Evolutionary conservation across 2,888 invertebrate species (phyloP), one percentile per base, ranked within the genome.

Genomic region (Acanthosepion pharaonis): DNA sequence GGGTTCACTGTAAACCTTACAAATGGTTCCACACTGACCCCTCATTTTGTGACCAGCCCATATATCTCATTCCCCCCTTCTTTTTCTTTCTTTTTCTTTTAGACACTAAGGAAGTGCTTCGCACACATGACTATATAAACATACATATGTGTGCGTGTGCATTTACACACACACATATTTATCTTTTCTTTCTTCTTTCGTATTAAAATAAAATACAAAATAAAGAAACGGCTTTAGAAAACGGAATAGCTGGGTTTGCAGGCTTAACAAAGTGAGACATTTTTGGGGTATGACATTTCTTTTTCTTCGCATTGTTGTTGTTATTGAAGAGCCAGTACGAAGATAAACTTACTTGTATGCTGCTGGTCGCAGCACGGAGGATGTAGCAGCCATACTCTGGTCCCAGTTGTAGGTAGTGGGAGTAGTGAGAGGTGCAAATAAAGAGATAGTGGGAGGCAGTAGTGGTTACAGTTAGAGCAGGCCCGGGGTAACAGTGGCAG

Each of bases 331-430:
- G 78, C n/a, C 78, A 78, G 78, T 78, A 78, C n/a, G 78, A 78
- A 78, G 78, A 78, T 78, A n/a, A 28, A 92, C 92, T 92, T 92
- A 92, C 92, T 92, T 49, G 92, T 92, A 48, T 48, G 92, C 92
- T 92, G 92, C 92, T 92, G 49, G 92, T 51, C 92, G 92, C 92
- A 92, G 92, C 48, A 49, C 92, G 28, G n/a, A 92, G 92, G 92
- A 92, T 49, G 92, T 92, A 92, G 92, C 92, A 92, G 92, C 92
- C 92, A 92, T 92, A 92, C 25, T 92, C 92, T 92, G 48, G 92
- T 92, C 51, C 51, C 28, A 48, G 49, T 49, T 33, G 51, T 48
- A 49, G 48, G 49, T 92, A 48, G 33, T 78, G 78, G 92, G 51
- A 92, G 48, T 48, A 92, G 92, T 49, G 92, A 42, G 49, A 49